Percentiles rank a stretch among this genome's conserved stretches.
Evolutionary conservation across 2,888 invertebrate species (phyloP).

Genomic region (Ennomos quercinarius): DNA sequence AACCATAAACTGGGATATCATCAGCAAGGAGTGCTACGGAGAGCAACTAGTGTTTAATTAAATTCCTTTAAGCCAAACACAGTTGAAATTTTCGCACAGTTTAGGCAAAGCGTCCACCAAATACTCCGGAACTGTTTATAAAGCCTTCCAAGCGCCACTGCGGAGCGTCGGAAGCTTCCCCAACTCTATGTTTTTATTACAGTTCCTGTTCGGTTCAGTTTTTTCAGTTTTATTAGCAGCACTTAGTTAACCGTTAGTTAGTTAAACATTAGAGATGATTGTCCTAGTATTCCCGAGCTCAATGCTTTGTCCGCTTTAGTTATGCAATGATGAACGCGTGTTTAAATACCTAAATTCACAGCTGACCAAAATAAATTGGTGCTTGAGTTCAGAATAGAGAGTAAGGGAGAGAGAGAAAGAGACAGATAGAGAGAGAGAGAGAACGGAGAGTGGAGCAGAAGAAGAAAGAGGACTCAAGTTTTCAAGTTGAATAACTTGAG

Average conservation of each 20-base stretch:
- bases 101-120: background rate
- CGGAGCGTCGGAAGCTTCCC: slow-evolving; percentile 8
- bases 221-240: slow-evolving; percentile 15
- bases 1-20: no score
- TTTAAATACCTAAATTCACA: no score
- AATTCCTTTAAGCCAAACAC: no score
- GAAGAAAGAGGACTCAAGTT: no score
- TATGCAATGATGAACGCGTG: background rate
- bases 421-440: no score
- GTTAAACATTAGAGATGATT: background rate
- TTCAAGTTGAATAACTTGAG: no score
- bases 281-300: background rate
- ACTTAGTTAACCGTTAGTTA: background rate
- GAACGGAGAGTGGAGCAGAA: no score
- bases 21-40: no score
- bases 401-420: no score
- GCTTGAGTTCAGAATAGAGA: no score
- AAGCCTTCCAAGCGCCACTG: slow-evolving; percentile 11
- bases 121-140: slow-evolving; percentile 16
- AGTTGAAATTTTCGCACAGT: slow-evolving; percentile 1
- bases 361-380: no score
- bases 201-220: slow-evolving; percentile 5
- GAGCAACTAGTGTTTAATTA: no score
- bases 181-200: slow-evolving; percentile 13
- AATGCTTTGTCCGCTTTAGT: background rate